Base-by-base conservation (phyloP, 2,888 invertebrate genomes). In the Ptycholaimellus sp. region DNA sequence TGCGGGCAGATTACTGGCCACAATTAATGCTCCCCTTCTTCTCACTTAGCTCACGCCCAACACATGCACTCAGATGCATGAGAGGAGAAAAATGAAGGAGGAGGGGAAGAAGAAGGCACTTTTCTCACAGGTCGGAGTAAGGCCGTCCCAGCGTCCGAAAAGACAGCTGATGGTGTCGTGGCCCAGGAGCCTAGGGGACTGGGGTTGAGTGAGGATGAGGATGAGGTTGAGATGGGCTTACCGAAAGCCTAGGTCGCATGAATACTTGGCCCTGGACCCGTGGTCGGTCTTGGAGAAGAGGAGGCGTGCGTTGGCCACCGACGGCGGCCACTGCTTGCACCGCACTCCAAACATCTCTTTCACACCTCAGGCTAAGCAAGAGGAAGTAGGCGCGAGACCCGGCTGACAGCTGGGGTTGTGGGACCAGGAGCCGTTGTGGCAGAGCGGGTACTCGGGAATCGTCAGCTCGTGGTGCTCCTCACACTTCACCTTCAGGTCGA, bases 231-330 rank as follows among this genome's bases (percentile, higher is more conserved):
- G n/a, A n/a, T n/a, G n/a, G n/a, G n/a, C 22, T 17, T 22, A 9
- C 16, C 11, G 13, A 56, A 70, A 93, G 0, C 93, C 93, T 51
- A 90, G 85, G 52, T 80, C 77, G 56, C 93, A 93, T 45, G 76
- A 72, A 59, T 82, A 93, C 21, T 77, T 68, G 0, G 93, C 93
- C 53, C 74, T 74, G 76, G 83, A 82, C 0, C 85, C 83, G 54
- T 96, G 93, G 44, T 82, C 80, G n/a, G 82, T 82, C 56, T 85
- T 85, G 0, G 90, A 83, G 1, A 87, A 93, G 39, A 93, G 75
- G 3, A 90, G 83, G 72, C 87, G 79, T 0, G 93, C 90, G 52
- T 85, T 76, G 37, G 77, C 74, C 0, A 93, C 83, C 3, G 73
- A 67, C 41, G 70, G 72, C 0, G 85, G 85, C 67, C 83, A 71